These are phyloP conservation scores for Leptopilina boulardi DNA, from an alignment of 1,140 invertebrate genomes.

Conservation along the genomic window DNA sequence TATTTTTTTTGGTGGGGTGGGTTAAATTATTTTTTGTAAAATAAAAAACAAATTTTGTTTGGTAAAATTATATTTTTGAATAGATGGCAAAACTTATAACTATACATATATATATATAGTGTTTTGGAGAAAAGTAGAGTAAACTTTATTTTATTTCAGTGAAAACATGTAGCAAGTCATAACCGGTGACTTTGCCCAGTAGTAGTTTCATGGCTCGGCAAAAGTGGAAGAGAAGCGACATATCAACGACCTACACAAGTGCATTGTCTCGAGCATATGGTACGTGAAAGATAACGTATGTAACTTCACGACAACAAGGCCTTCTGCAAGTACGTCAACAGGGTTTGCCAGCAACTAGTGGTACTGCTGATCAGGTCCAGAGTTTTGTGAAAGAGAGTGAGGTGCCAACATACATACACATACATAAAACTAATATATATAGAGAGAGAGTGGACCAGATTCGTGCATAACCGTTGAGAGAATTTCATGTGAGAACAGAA, in stretches of 20 bases:
- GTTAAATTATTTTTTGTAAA: too few relatives aligned
- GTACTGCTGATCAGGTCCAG: slow-evolving; percentile 49
- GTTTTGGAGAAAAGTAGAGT: neutral
- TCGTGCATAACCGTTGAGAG: slow-evolving; percentile 5
- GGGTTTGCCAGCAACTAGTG: slow-evolving; percentile 65
- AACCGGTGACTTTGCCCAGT: neutral
- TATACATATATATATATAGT: too few relatives aligned
- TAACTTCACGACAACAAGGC: slow-evolving; percentile 26
- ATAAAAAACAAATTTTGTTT: too few relatives aligned
- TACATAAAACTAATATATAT: too few relatives aligned
- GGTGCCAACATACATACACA: neutral
- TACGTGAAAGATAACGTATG: slow-evolving; percentile 39
- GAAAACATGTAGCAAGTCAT: neutral
- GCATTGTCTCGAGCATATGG: slow-evolving; percentile 35
- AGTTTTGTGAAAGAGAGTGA: slow-evolving; percentile 6
- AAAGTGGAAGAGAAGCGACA: slow-evolving; percentile 22
- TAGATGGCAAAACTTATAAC: too few relatives aligned
- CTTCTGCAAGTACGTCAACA: slow-evolving; percentile 34
- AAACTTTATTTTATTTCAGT: neutral
- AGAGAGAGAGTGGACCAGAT: neutral
- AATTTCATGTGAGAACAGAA: neutral
- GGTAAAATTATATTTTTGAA: too few relatives aligned
- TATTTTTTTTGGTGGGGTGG: too few relatives aligned
- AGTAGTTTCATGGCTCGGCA: slow-evolving; percentile 18
- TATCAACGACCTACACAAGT: slow-evolving; percentile 37